Percentiles rank a stretch among this genome's conserved stretches.
These are phyloP conservation scores for Nomada fucata DNA, from an alignment of 2,888 invertebrate genomes.

Conservation along the genomic window DNA sequence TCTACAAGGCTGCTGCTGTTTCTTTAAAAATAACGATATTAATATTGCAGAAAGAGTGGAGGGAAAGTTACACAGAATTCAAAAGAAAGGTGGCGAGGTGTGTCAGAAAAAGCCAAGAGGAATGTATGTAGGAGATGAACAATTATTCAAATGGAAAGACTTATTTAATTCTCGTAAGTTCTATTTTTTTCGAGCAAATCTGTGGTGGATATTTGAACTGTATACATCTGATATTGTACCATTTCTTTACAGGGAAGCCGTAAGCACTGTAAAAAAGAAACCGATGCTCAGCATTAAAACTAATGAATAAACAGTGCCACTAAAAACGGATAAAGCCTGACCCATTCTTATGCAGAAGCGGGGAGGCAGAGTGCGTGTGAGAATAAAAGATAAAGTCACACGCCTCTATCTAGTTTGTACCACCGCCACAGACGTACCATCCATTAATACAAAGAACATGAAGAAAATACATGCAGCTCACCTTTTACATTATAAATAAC, in stretches of 20 bases:
- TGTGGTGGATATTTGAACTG: background rate
- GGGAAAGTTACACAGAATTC: slow-evolving; percentile 98
- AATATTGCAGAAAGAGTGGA: slow-evolving; percentile 96
- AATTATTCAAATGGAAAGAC: slow-evolving; percentile 84
- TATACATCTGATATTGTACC: background rate
- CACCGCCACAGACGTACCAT: slow-evolving; percentile 77
- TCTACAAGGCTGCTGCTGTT: background rate
- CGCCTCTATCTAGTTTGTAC: slow-evolving; percentile 76
- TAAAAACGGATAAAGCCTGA: slow-evolving; percentile 79
- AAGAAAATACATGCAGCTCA: slow-evolving; percentile 79
- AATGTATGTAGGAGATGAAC: slow-evolving; percentile 92
- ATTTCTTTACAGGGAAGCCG: slow-evolving; percentile 78
- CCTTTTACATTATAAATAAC: slow-evolving; percentile 80
- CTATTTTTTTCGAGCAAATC: background rate
- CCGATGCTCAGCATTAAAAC: slow-evolving; percentile 80
- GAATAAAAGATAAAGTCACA: slow-evolving; percentile 73
- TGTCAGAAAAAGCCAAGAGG: slow-evolving; percentile 99
- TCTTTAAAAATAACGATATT: slow-evolving; percentile 27
- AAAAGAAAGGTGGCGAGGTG: slow-evolving; percentile 98
- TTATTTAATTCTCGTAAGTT: slow-evolving; percentile 84
- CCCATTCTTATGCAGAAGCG: slow-evolving; percentile 77
- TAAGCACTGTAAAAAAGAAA: slow-evolving; percentile 82
- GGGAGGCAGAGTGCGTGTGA: slow-evolving; percentile 69
- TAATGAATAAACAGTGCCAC: slow-evolving; percentile 81
- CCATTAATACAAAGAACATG: slow-evolving; percentile 74